Conservation (phyloP, 2,888 invertebrate species). For the Ophioninae sp. region DNA sequence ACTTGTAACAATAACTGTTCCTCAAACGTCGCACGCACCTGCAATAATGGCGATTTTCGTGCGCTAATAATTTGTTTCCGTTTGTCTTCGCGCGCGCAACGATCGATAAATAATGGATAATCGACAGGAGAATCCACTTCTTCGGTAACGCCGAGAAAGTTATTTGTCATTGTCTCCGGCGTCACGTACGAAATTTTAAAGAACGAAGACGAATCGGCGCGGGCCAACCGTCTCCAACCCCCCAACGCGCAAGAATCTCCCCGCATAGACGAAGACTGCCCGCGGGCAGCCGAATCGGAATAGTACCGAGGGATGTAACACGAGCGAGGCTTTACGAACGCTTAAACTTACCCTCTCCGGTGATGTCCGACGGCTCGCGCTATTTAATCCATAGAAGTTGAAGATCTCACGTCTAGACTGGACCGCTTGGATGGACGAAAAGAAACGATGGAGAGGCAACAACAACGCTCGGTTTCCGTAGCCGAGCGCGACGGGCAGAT, state of each 20-base stretch:
- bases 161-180: not conserved
- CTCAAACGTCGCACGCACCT: not conserved
- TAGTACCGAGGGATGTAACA: not conserved
- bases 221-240: slow-evolving; percentile 43
- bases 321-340: not conserved
- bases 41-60: not conserved
- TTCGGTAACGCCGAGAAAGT: not conserved
- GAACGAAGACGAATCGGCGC: not conserved
- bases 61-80: not conserved
- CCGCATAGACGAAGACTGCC: slow-evolving; percentile 25
- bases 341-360: slow-evolving; percentile 19
- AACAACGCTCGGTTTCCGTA: slow-evolving; percentile 25
- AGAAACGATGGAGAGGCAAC: not conserved
- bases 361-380: slow-evolving; percentile 6
- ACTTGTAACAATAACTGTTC: not conserved
- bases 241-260: slow-evolving; percentile 14
- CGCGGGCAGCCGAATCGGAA: slow-evolving; percentile 7
- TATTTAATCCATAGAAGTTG: slow-evolving; percentile 31
- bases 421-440: not conserved
- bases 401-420: slow-evolving; percentile 23
- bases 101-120: not conserved
- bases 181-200: not conserved
- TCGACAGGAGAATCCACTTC: not conserved
- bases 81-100: not conserved
- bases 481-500: slow-evolving; percentile 17